Evolutionary conservation across 2,113 vertebrate species (phyloP), one percentile per base, ranked within the genome.

Genomic region (Erythrolamprus reginae): DNA sequence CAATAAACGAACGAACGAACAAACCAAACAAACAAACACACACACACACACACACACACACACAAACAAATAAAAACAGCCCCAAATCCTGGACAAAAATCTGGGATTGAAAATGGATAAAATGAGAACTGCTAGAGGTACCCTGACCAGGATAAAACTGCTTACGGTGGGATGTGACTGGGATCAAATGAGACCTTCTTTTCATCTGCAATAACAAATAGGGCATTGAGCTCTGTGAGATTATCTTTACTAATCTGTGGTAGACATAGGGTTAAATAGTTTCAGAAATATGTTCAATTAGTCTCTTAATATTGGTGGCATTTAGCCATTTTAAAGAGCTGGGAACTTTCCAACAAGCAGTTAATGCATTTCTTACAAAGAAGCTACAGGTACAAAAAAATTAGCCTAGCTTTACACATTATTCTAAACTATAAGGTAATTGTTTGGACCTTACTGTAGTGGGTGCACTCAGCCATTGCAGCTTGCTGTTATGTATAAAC

Each of bases 311-410:
- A 23, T 38, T 77, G 70, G 7, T 38, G 33, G 70, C 17, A 77
- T 42, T 42, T 77, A 77, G 70, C 33, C 33, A 42, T 77, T 38
- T 33, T 77, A 77, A 77, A 42, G 38, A 77, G 33, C 70, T 77
- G 7, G 70, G 70, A 77, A 77, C 70, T 77, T 77, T 77, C 38
- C 88, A 89, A 5, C 55, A 93, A 88, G 90, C 89, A 90, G 53
- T 89, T 87, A 15, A 0, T 94, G 83, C 94, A 94, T 93, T 89
- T 91, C 90, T 89, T 93, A 89, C 92, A 93, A 92, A 93, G 93
- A 90, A 95, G 91, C 83, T 1, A 82, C 91, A 50, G 56, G 83
- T 90, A 93, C 94, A 91, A 82, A 93, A 92, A 94, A 96, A 95
- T 89, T 33, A 70, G 61, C 61, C 3, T 42, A 42, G 65, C 65